These are phyloP conservation scores for Coremacera marginata DNA, from an alignment of 2,888 invertebrate species.

Conservation along the genomic window DNA sequence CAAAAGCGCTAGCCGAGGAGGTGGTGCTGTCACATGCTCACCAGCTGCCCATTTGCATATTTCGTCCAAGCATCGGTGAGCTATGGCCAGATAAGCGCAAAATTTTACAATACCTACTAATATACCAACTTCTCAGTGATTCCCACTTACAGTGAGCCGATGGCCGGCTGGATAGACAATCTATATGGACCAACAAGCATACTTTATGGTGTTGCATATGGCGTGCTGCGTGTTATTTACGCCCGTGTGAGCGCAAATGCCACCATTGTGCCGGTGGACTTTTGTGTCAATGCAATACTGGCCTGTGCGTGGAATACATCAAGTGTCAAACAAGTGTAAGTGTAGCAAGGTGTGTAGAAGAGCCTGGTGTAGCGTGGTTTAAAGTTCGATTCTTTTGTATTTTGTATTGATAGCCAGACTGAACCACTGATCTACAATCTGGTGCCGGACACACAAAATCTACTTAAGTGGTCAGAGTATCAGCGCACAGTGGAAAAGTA, in stretches of 20 bases:
- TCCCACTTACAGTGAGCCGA: slow-evolving; percentile 71
- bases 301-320: slow-evolving; percentile 69
- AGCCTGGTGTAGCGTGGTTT: background rate
- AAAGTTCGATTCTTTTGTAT: background rate
- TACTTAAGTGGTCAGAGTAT: slow-evolving; percentile 84
- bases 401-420: slow-evolving; percentile 34
- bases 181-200: slow-evolving; percentile 73
- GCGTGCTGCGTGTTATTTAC: slow-evolving; percentile 71
- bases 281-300: slow-evolving; percentile 68
- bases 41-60: slow-evolving; percentile 75
- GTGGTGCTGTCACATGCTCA: slow-evolving; percentile 72
- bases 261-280: slow-evolving; percentile 70
- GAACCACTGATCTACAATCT: slow-evolving; percentile 77
- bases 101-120: background rate
- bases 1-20: slow-evolving; percentile 79
- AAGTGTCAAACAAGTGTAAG: slow-evolving; percentile 2
- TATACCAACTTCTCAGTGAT: slow-evolving; percentile 60
- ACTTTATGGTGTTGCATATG: slow-evolving; percentile 72
- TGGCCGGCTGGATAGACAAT: slow-evolving; percentile 79
- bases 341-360: background rate
- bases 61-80: slow-evolving; percentile 78
- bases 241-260: slow-evolving; percentile 61
- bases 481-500: slow-evolving; percentile 58
- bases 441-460: slow-evolving; percentile 84
- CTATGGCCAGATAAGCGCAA: slow-evolving; percentile 16